Conservation (phyloP, 2,113 vertebrate species). For the Bubo blakistoni region DNA sequence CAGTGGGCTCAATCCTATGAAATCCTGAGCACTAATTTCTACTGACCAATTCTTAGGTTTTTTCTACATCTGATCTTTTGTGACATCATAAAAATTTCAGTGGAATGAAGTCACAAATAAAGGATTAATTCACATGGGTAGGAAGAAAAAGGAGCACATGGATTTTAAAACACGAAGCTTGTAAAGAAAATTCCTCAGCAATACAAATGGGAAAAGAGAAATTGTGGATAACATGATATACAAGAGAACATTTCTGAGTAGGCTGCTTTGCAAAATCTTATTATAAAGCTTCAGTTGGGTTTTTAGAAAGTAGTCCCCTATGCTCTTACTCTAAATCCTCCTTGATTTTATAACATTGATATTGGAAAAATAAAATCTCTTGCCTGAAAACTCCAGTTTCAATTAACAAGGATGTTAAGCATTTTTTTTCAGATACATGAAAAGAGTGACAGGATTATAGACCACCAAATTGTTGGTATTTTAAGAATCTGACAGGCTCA, state of each 20-base stretch:
- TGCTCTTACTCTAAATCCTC: background rate
- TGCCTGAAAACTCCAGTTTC: conserved; percentile 22
- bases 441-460: conserved; percentile 69
- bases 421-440: conserved; percentile 37
- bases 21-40: background rate
- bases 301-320: background rate
- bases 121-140: background rate
- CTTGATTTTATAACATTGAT: conserved; percentile 1
- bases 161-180: background rate
- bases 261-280: background rate
- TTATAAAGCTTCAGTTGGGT: background rate
- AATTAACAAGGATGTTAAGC: conserved; percentile 24
- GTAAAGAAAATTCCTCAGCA: background rate
- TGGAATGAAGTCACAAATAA: background rate
- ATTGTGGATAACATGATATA: background rate
- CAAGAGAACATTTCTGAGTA: background rate
- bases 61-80: background rate
- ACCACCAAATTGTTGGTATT: conserved; percentile 71
- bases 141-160: background rate
- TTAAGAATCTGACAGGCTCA: conserved; percentile 71
- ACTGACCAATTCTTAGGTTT: background rate
- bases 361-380: conserved; percentile 18
- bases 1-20: background rate
- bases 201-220: background rate
- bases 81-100: background rate